A percentile compares a stretch with the other conserved stretches of the same genome.
Evolutionary conservation across 2,113 vertebrate genomes (phyloP).

Genomic region (Pygoscelis antarcticus): DNA sequence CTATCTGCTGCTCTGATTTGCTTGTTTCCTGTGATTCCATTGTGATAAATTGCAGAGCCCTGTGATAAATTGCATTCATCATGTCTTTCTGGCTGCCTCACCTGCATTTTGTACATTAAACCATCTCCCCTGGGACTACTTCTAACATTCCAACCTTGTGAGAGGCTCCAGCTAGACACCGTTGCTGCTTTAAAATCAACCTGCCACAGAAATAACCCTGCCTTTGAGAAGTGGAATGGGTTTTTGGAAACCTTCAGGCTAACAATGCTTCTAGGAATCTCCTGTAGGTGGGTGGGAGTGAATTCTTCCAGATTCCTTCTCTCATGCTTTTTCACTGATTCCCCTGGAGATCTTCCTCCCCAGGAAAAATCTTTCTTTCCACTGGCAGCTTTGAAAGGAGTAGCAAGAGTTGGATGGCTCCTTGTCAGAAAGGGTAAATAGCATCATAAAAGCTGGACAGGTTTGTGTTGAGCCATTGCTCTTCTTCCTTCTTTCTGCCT

Average conservation of each 20-base stretch:
- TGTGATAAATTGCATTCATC: conserved; percentile 61
- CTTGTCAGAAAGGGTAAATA: not conserved
- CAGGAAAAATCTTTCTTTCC: conserved; percentile 21
- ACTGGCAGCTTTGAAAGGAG: not conserved
- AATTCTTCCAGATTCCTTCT: conserved; percentile 44
- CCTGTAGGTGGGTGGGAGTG: conserved; percentile 34
- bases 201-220: conserved; percentile 41
- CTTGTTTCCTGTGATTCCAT: conserved; percentile 52
- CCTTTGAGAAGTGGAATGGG: not conserved
- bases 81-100: conserved; percentile 56
- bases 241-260: conserved; percentile 28
- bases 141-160: conserved; percentile 60
- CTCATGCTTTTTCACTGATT: conserved; percentile 11
- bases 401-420: not conserved
- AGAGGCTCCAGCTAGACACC: conserved; percentile 47
- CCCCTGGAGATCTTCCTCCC: not conserved
- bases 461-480: not conserved
- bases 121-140: conserved; percentile 46
- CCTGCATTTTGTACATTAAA: conserved; percentile 60
- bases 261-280: conserved; percentile 50
- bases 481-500: not conserved
- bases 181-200: conserved; percentile 41
- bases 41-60: conserved; percentile 59
- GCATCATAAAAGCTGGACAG: not conserved
- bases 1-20: conserved; percentile 43